Conservation (phyloP, 2,113 vertebrate species). For the Siniperca chuatsi region DNA sequence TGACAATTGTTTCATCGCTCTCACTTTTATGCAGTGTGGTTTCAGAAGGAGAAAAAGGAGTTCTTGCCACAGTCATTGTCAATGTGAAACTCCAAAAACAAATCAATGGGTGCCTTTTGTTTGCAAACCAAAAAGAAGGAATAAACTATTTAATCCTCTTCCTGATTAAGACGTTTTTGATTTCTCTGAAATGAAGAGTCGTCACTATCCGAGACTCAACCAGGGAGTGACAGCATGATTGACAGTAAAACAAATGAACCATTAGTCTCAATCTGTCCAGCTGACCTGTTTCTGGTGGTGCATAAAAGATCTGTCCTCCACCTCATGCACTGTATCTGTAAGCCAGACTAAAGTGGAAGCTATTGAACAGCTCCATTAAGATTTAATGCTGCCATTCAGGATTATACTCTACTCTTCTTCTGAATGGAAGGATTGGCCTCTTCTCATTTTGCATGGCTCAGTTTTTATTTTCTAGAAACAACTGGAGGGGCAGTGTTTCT, state of each 20-base stretch:
- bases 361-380: slow-evolving; percentile 59
- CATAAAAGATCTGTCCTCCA: slow-evolving; percentile 30
- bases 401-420: slow-evolving; percentile 41
- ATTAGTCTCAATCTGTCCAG: slow-evolving; percentile 31
- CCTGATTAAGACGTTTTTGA: background rate
- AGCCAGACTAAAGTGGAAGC: slow-evolving; percentile 40
- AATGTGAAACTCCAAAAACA: slow-evolving; percentile 41
- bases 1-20: slow-evolving; percentile 4
- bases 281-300: slow-evolving; percentile 64
- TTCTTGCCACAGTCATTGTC: slow-evolving; percentile 31
- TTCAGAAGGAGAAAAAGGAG: background rate
- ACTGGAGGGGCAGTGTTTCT: background rate
- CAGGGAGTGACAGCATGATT: background rate
- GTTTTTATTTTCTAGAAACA: slow-evolving; percentile 9
- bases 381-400: slow-evolving; percentile 54
- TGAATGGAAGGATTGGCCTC: slow-evolving; percentile 12
- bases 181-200: background rate
- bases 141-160: slow-evolving; percentile 71
- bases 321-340: slow-evolving; percentile 20
- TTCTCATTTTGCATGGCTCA: slow-evolving; percentile 1
- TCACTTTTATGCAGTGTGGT: background rate
- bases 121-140: slow-evolving; percentile 91
- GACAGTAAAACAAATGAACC: slow-evolving; percentile 9
- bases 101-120: slow-evolving; percentile 92
- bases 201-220: too few species aligned